A percentile compares a stretch with the other conserved stretches of the same genome.
These are phyloP conservation scores for Mus pahari DNA, from an alignment of 2,113 vertebrate genomes.

Conservation along the genomic window DNA sequence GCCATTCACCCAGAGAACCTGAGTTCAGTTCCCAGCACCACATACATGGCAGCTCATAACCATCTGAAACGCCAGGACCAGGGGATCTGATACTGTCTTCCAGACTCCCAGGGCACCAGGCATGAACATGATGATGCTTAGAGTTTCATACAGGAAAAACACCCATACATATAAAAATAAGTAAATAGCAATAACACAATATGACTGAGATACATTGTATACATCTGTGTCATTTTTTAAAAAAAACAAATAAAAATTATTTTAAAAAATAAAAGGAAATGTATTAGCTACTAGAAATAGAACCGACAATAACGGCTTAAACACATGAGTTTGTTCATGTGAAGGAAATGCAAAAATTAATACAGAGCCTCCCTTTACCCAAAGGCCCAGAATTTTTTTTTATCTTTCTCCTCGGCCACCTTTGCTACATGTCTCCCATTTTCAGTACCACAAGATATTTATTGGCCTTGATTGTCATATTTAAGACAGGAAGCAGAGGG, in stretches of 20 bases:
- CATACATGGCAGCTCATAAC: neutral
- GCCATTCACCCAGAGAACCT: no score
- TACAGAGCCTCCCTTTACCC: neutral
- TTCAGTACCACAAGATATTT: neutral
- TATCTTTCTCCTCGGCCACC: neutral
- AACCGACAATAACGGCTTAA: neutral
- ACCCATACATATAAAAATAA: neutral
- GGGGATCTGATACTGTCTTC: neutral
- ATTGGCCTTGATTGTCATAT: no score
- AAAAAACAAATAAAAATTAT: neutral
- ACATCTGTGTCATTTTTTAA: neutral
- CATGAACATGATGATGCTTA: neutral
- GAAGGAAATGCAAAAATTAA: neutral
- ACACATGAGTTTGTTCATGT: neutral
- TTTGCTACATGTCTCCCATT: neutral
- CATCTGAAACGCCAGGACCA: neutral
- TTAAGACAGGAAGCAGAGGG: constrained; percentile 6
- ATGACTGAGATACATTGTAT: neutral
- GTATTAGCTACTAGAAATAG: constrained; percentile 16
- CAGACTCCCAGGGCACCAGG: neutral
- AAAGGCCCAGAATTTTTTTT: neutral
- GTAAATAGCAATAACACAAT: neutral
- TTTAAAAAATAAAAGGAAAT: neutral
- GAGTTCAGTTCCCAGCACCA: no score
- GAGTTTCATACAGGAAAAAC: neutral